A percentile compares a stretch with the other conserved stretches of the same genome.
Evolutionary conservation across 2,797 vertebrate genomes (phyloP).

Genomic region (Propithecus perrieri): DNA sequence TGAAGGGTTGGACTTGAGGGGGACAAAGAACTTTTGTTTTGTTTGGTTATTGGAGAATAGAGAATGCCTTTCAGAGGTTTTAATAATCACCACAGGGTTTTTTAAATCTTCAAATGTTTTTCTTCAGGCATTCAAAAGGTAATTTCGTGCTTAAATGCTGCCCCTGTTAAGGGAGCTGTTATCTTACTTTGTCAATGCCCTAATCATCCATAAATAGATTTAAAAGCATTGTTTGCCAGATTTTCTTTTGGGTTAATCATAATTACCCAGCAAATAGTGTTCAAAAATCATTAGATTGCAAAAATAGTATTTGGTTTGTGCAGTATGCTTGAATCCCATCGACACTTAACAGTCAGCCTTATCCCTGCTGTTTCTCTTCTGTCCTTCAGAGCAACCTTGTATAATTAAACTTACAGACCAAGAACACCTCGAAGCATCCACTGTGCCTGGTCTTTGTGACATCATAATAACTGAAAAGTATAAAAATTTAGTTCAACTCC

Average conservation of each 20-base stretch:
- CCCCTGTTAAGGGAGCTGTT: constrained; percentile 66
- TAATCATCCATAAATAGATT: constrained; percentile 72
- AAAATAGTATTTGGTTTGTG: constrained; percentile 63
- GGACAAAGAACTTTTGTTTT: constrained; percentile 23
- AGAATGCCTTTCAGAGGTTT: constrained; percentile 35
- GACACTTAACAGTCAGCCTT: constrained; percentile 13
- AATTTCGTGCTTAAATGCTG: constrained; percentile 68
- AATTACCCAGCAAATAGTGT: constrained; percentile 65
- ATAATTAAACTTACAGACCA: constrained; percentile 4
- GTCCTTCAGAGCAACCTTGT: not conserved
- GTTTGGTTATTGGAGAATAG: not conserved
- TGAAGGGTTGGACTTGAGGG: not conserved
- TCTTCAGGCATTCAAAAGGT: constrained; percentile 45
- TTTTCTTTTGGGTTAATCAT: constrained; percentile 71
- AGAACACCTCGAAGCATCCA: not conserved
- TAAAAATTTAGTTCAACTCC: not conserved
- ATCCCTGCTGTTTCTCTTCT: not conserved
- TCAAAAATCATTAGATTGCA: constrained; percentile 57
- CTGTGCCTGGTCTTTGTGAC: not conserved
- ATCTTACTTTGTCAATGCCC: constrained; percentile 71
- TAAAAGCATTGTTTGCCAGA: constrained; percentile 64
- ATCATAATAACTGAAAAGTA: not conserved
- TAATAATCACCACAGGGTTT: constrained; percentile 44
- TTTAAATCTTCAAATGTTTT: constrained; percentile 68
- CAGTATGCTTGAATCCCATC: constrained; percentile 20